phyloP scores from a whole-genome alignment of 2,888 invertebrate species.

The Crocallis elinguaria region DNA sequence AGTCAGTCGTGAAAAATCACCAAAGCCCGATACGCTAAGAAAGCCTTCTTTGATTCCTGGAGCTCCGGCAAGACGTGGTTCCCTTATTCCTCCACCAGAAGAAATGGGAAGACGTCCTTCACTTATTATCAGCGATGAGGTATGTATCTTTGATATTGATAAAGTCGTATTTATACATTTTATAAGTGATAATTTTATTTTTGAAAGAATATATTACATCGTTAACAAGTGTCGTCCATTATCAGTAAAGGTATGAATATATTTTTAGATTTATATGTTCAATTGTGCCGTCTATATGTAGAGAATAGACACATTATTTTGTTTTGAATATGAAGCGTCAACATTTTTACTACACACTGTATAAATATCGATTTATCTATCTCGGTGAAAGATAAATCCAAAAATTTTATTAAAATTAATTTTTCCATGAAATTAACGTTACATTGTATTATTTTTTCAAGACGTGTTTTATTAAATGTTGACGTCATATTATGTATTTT shows the following conservation, averaged over 20 bases:
- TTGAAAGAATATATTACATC: constrained; percentile 41
- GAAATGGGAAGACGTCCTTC: constrained; percentile 94
- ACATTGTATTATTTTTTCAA: no score
- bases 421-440: no score
- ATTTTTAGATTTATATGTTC: constrained; percentile 50
- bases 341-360: constrained; percentile 44
- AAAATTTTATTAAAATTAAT: no score
- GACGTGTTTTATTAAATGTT: constrained; percentile 35
- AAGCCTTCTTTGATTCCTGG: constrained; percentile 90
- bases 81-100: constrained; percentile 95
- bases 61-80: constrained; percentile 87
- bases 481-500: constrained; percentile 47
- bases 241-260: constrained; percentile 66
- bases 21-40: constrained; percentile 86
- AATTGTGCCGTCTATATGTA: constrained; percentile 58
- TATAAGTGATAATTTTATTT: constrained; percentile 24
- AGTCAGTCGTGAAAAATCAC: constrained; percentile 92
- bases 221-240: constrained; percentile 54
- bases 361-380: no score
- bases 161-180: constrained; percentile 15
- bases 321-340: constrained; percentile 38
- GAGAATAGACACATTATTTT: constrained; percentile 24
- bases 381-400: no score
- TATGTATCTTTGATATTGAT: constrained; percentile 75
- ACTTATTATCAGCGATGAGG: constrained; percentile 97